A percentile compares a stretch with the other conserved stretches of the same genome.
Evolutionary conservation across 2,888 invertebrate genomes (phyloP).

Genomic region (Lepidocyrtoides sp.): DNA sequence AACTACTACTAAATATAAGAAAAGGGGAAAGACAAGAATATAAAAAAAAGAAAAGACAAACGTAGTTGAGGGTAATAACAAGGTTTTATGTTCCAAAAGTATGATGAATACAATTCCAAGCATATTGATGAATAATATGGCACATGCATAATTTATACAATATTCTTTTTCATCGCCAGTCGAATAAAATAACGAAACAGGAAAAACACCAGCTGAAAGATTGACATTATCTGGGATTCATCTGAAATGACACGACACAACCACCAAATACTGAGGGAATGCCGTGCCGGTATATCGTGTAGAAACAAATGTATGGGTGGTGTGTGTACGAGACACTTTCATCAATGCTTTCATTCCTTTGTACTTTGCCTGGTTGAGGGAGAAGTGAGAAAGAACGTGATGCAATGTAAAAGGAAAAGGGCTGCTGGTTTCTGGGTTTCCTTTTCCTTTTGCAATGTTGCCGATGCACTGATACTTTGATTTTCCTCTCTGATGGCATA

Average conservation of each 20-base stretch:
- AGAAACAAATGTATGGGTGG: background rate
- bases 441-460: conserved; percentile 2
- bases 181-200: background rate
- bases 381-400: conserved; percentile 10
- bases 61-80: too few species aligned
- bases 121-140: background rate
- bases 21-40: too few species aligned
- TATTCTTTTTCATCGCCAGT: background rate
- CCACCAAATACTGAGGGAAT: background rate
- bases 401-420: conserved; percentile 25
- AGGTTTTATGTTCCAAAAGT: too few species aligned
- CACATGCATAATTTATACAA: conserved; percentile 12
- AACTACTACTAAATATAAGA: background rate
- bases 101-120: background rate
- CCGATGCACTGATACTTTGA: conserved; percentile 51
- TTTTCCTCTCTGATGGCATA: conserved; percentile 29
- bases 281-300: conserved; percentile 48
- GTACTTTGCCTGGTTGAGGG: conserved; percentile 33
- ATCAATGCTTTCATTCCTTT: background rate
- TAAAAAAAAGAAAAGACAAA: too few species aligned
- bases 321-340: background rate
- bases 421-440: conserved; percentile 34
- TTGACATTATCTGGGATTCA: conserved; percentile 20
- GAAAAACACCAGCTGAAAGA: conserved; percentile 8
- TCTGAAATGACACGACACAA: conserved; percentile 25